These are phyloP conservation scores for Ceratosolen solmsi DNA, from an alignment of 1,140 invertebrate species.

Conservation along the genomic window DNA sequence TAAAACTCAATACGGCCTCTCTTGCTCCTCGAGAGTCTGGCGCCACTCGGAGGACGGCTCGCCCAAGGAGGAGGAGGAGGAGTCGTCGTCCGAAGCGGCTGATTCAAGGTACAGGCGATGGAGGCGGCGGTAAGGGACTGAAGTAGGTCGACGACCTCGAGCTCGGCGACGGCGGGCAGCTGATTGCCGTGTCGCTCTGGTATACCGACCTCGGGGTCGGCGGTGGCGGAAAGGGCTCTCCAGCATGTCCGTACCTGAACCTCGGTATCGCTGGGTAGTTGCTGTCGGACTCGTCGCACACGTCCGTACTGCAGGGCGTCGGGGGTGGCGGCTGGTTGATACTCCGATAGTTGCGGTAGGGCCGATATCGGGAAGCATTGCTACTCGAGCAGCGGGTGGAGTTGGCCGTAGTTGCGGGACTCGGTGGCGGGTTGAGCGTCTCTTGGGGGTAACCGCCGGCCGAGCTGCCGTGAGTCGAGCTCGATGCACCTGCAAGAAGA, in stretches of 20 bases:
- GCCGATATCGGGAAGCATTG: constrained; percentile 76
- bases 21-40: not conserved
- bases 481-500: constrained; percentile 79
- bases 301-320: constrained; percentile 94
- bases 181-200: constrained; percentile 77
- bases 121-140: constrained; percentile 81
- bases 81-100: constrained; percentile 12
- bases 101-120: constrained; percentile 78
- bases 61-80: constrained; percentile 4
- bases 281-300: constrained; percentile 90
- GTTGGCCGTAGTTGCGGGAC: constrained; percentile 84
- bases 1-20: not conserved
- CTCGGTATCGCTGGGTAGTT: constrained; percentile 74
- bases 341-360: constrained; percentile 84
- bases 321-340: constrained; percentile 91
- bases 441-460: constrained; percentile 82
- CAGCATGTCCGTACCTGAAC: constrained; percentile 76
- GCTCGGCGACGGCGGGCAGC: constrained; percentile 85
- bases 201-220: constrained; percentile 88
- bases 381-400: constrained; percentile 75
- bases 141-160: constrained; percentile 84
- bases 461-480: constrained; percentile 79
- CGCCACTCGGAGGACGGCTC: not conserved
- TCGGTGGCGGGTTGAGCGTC: constrained; percentile 91
- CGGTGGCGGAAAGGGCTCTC: constrained; percentile 86